phyloP scores from a whole-genome alignment of 2,113 vertebrate species.

The Cephalopholis sonnerati region DNA sequence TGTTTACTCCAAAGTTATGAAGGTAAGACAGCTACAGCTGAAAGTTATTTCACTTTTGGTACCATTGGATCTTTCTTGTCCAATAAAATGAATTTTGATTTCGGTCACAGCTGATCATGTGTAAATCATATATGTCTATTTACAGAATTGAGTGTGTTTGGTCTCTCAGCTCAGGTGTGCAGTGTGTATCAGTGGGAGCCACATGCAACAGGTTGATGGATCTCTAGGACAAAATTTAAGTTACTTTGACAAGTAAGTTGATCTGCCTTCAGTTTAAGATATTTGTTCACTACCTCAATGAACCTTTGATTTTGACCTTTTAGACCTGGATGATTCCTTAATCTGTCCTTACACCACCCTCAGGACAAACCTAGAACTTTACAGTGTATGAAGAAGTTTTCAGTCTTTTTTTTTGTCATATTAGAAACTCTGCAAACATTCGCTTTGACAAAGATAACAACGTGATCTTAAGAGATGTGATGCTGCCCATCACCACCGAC shows the following conservation, averaged over 20 bases:
- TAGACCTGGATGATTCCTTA: too few relatives aligned
- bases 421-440: too few relatives aligned
- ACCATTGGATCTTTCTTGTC: background rate
- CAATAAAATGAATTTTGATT: background rate
- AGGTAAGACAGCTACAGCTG: slow-evolving; percentile 28
- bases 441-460: too few relatives aligned
- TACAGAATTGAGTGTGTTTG: background rate
- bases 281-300: too few relatives aligned
- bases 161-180: slow-evolving; percentile 64
- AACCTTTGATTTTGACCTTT: too few relatives aligned
- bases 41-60: background rate
- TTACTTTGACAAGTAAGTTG: slow-evolving; percentile 1
- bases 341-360: too few relatives aligned
- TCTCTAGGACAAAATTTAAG: background rate
- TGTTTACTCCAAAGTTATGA: slow-evolving; percentile 54
- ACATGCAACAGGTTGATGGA: slow-evolving; percentile 48
- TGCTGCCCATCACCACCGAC: too few relatives aligned
- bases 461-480: too few relatives aligned
- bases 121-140: background rate
- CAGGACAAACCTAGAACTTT: too few relatives aligned
- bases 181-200: slow-evolving; percentile 66
- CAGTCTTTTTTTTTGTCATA: too few relatives aligned
- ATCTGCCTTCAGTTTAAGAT: too few relatives aligned
- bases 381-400: too few relatives aligned
- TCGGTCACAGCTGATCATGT: background rate